These are phyloP conservation scores for Sycobia sp. DNA, from an alignment of 1,140 invertebrate genomes.

Conservation along the genomic window DNA sequence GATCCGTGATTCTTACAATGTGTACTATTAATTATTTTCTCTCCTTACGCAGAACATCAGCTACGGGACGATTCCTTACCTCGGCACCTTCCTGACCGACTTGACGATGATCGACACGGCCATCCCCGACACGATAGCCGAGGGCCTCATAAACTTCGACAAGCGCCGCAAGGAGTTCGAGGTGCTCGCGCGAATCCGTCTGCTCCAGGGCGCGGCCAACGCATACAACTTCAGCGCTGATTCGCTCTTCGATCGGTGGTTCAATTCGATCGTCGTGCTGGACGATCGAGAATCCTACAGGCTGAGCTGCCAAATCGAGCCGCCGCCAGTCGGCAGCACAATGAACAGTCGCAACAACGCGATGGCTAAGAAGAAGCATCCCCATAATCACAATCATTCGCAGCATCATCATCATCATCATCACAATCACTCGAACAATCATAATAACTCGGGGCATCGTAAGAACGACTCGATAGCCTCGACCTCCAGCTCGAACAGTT, in stretches of 20 bases:
- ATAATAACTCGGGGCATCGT: slow-evolving; percentile 69
- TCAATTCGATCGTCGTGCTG: slow-evolving; percentile 84
- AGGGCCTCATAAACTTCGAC: slow-evolving; percentile 96
- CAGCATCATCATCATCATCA: slow-evolving; percentile 46
- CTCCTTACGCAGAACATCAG: slow-evolving; percentile 68
- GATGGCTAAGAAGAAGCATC: slow-evolving; percentile 52
- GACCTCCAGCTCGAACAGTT: slow-evolving; percentile 83
- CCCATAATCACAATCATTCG: slow-evolving; percentile 42
- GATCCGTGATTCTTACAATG: too few relatives aligned
- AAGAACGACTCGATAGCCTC: slow-evolving; percentile 92
- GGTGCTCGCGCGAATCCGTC: slow-evolving; percentile 93
- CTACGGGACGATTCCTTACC: slow-evolving; percentile 96
- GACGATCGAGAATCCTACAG: slow-evolving; percentile 91
- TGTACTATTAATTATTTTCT: not conserved
- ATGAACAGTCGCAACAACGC: slow-evolving; percentile 45
- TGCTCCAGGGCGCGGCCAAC: slow-evolving; percentile 96
- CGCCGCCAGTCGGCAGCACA: slow-evolving; percentile 62
- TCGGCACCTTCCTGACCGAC: slow-evolving; percentile 98
- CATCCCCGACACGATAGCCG: slow-evolving; percentile 83
- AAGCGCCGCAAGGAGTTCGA: slow-evolving; percentile 98
- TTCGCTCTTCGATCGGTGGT: slow-evolving; percentile 88
- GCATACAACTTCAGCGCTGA: slow-evolving; percentile 89
- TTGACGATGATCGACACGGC: slow-evolving; percentile 99
- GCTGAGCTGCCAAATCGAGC: slow-evolving; percentile 89
- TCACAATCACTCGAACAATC: slow-evolving; percentile 47